Evolutionary conservation across 2,888 invertebrate genomes (phyloP), one percentile per base, ranked within the genome.

Genomic region (Schizaphis graminum): DNA sequence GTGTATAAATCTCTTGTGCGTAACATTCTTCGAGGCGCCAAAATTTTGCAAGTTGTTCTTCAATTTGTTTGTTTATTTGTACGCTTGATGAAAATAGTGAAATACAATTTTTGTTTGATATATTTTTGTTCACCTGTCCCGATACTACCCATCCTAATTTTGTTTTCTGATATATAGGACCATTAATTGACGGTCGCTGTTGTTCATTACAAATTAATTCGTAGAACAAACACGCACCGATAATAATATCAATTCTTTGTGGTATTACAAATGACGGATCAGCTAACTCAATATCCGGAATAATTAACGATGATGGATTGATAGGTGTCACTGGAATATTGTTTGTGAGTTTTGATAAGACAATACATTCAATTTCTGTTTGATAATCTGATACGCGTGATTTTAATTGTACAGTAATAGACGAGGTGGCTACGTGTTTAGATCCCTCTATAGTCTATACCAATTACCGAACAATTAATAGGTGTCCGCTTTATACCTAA

Each of bases 91-190:
- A 85, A 26, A 85, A 47, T 85, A 85, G 47, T 47, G 85, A 21
- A 1, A 44, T 16, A 24, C n/a, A n/a, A n/a, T n/a, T n/a, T n/a
- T n/a, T n/a, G n/a, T n/a, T n/a, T n/a, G n/a, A n/a, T n/a, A n/a
- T 84, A 84, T 84, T 84, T 35, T 84, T 84, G 84, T 44, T 47
- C 44, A 85, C 85, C 3, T 77, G 77, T n/a, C 93, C 91, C 0
- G 94, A 90, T 5, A 77, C 86, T 53, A 94, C 61, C 94, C 94
- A 94, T 41, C 91, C 91, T 61, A 94, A 94, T 2, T 67, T 44
- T 7, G 91, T 85, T 85, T 85, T 85, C 13, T 85, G 85, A 85
- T 85, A 85, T 24, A 35, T 35, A 21, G 44, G 85, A 28, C 85
- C 85, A 85, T 44, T 35, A 47, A 47, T 44, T 85, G 24, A 35